Conservation (phyloP, 2,888 invertebrate genomes). For the Sphaeridia pumilis region DNA sequence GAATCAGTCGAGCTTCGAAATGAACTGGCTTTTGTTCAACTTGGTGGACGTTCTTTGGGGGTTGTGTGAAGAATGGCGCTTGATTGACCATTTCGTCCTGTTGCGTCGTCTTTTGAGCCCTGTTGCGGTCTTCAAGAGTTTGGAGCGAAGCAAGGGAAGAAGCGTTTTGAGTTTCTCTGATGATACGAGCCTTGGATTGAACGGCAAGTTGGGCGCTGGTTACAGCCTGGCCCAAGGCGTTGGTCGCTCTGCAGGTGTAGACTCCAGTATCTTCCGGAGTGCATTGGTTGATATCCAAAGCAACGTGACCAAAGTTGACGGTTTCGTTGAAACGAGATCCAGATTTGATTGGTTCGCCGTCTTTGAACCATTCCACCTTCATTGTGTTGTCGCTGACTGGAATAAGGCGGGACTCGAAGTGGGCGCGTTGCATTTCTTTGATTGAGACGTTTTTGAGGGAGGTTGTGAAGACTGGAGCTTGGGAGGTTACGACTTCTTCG, state of each 20-base stretch:
- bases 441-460: slow-evolving; percentile 76
- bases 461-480: slow-evolving; percentile 85
- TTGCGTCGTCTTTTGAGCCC: slow-evolving; percentile 46
- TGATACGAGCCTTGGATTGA: slow-evolving; percentile 59
- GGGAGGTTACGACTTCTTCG: slow-evolving; percentile 70
- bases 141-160: slow-evolving; percentile 74
- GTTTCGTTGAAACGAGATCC: slow-evolving; percentile 89
- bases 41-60: slow-evolving; percentile 70
- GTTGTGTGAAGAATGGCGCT: slow-evolving; percentile 84
- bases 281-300: slow-evolving; percentile 88
- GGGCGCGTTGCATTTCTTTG: slow-evolving; percentile 83
- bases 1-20: slow-evolving; percentile 85
- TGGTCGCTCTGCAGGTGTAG: slow-evolving; percentile 86
- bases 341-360: slow-evolving; percentile 76
- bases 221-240: slow-evolving; percentile 82
- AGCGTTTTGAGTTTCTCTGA: slow-evolving; percentile 48
- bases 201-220: slow-evolving; percentile 77
- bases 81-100: slow-evolving; percentile 72
- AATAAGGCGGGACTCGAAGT: slow-evolving; percentile 85
- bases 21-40: slow-evolving; percentile 87
- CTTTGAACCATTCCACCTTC: slow-evolving; percentile 93
- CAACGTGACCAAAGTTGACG: slow-evolving; percentile 94
- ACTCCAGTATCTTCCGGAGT: slow-evolving; percentile 93
- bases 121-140: slow-evolving; percentile 58
- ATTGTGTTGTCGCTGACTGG: slow-evolving; percentile 87